Conservation (phyloP, 64 coral and sea anemone genomes). For the Montipora foliosa region DNA sequence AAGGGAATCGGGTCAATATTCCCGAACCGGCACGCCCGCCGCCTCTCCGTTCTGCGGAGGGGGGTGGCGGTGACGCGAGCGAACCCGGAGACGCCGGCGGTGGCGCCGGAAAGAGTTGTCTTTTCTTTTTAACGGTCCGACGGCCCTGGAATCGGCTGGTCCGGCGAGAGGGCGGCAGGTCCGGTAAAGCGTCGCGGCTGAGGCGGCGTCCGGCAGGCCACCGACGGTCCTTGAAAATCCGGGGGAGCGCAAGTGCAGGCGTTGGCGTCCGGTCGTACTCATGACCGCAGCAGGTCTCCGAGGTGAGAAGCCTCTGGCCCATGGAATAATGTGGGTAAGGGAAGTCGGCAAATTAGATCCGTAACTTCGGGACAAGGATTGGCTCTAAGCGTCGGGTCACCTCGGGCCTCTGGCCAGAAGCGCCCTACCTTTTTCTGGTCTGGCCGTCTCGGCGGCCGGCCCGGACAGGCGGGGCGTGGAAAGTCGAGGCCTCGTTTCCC, state of each 20-base stretch:
- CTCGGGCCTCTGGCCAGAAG: conserved; percentile 27
- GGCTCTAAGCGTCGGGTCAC: background rate
- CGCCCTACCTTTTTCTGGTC: background rate
- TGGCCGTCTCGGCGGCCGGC: background rate
- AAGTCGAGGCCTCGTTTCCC: too few relatives aligned
- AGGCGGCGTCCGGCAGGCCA: conserved; percentile 3
- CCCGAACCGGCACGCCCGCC: conserved; percentile 48
- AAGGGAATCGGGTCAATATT: conserved; percentile 83
- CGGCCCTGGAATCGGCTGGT: conserved; percentile 14
- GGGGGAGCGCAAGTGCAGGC: background rate
- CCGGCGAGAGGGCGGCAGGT: background rate
- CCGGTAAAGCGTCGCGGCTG: conserved; percentile 1
- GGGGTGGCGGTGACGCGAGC: conserved; percentile 47
- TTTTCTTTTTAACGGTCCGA: conserved; percentile 34
- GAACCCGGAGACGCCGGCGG: conserved; percentile 63
- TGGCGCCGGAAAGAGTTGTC: conserved; percentile 63
- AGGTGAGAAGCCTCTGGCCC: conserved; percentile 57
- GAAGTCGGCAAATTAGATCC: conserved; percentile 47
- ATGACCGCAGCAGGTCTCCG: conserved; percentile 75
- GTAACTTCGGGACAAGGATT: conserved; percentile 61
- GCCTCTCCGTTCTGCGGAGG: background rate
- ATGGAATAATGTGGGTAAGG: conserved; percentile 34
- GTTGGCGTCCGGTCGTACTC: conserved; percentile 48
- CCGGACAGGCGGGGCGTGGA: background rate
- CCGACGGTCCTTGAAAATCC: conserved; percentile 63